These are phyloP conservation scores for Arctia plantaginis DNA, from an alignment of 2,888 invertebrate genomes.

Conservation along the genomic window DNA sequence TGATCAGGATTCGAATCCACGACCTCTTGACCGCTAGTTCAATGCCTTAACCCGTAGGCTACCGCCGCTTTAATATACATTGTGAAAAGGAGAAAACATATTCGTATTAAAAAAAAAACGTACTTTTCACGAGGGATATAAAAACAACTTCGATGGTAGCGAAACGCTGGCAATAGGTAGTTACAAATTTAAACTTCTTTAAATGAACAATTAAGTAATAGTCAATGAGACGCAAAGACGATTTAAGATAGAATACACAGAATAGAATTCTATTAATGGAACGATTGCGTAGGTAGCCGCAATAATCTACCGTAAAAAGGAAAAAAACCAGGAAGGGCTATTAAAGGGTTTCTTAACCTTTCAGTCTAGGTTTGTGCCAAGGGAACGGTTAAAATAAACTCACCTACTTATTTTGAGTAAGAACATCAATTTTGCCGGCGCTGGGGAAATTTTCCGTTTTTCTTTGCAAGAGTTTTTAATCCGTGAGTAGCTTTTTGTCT, in stretches of 20 bases:
- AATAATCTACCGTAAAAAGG: slow-evolving; percentile 12
- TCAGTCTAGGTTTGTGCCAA: slow-evolving; percentile 13
- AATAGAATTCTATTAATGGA: slow-evolving; percentile 3
- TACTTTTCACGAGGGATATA: not conserved
- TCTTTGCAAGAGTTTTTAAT: not conserved
- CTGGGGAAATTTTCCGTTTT: not conserved
- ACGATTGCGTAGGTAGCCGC: slow-evolving; percentile 7
- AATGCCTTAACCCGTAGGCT: too few species aligned
- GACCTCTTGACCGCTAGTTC: too few species aligned
- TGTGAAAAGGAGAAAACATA: not conserved
- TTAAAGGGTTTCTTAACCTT: slow-evolving; percentile 22
- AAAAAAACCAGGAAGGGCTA: slow-evolving; percentile 10
- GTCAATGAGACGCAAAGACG: not conserved
- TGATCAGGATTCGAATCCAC: too few species aligned
- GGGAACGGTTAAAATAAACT: slow-evolving; percentile 15
- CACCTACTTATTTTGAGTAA: slow-evolving; percentile 7
- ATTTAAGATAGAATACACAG: not conserved
- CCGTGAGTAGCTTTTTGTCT: not conserved
- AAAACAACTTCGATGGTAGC: not conserved
- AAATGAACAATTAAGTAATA: not conserved
- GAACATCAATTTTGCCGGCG: slow-evolving; percentile 8
- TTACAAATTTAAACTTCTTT: too few species aligned
- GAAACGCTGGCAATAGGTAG: too few species aligned
- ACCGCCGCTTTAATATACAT: not conserved
- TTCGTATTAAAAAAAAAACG: not conserved